Evolutionary conservation across 2,797 vertebrate species (phyloP), one percentile per base, ranked within the genome.

Genomic region (Huso huso): DNA sequence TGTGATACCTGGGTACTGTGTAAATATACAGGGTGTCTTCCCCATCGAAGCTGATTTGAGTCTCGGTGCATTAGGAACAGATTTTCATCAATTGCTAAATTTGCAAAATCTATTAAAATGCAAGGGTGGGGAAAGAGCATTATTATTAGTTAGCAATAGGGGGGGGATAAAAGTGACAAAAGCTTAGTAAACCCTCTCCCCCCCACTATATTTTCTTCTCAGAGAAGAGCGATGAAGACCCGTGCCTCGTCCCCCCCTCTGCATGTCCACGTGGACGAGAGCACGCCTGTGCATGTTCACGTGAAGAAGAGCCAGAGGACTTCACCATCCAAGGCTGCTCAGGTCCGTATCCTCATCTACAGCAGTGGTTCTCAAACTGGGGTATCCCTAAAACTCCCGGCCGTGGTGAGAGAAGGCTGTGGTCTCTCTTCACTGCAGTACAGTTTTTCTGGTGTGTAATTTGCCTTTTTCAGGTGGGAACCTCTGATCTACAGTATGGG

Each of bases 241-340:
- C 85, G 85, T 18, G 91, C 92, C 61, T 86, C 84, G 68, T 94
- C 94, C 63, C 94, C 93, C 76, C 94, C 92, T 1, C 83, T 98
- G 76, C 94, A 97, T 60, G 91, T 97, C 76, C 95, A 95, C 5
- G 85, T 98, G 73, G 90, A 88, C 72, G 92, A 96, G 61, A 86
- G 79, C 74, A 93, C 90, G 51, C 93, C 93, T 7, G 90, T 97
- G 69, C 94, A 97, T 18, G 93, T 97, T 69, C 93, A 97, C 67
- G 88, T 95, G 76, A 95, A 90, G 86, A 93, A 93, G 85, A 86
- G 85, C 75, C 86, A 82, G 71, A 93, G 90, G 85, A 82, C 75
- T 1, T 78, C 86, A 80, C 74, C 89, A 59, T 62, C 78, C 78
- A 87, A 79, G 82, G 76, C 66, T 2, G 66, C 77, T 78, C 89